Evolutionary conservation across 2,113 vertebrate species (phyloP), one percentile per base, ranked within the genome.

Genomic region (Perognathus longimembris): DNA sequence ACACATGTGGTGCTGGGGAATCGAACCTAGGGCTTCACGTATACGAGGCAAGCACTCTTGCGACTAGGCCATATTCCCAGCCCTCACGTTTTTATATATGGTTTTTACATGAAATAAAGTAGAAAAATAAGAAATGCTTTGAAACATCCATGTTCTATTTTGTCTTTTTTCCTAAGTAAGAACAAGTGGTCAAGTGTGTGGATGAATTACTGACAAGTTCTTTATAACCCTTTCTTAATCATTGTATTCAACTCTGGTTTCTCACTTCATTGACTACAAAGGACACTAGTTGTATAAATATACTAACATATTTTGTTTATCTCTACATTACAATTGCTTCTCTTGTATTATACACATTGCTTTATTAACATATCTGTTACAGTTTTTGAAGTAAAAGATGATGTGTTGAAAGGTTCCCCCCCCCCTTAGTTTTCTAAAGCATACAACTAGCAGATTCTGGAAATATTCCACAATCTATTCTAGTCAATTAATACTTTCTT

Each of bases 331-430:
- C 21, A 85, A 50, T 92, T 69, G 88, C 57, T 86, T 71, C n/a
- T 57, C 32, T 40, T 26, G 24, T 77, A 21, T 94, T 80, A 17
- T 82, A 50, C 26, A 69, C 89, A 61, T 26, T 79, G 66, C 28
- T 59, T 89, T 89, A 91, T 91, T 89, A 96, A 71, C 36, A 89
- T 50, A 89, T 66, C 80, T 94, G 75, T 75, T 83, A 83, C 89
- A 66, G 89, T 85, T 64, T 69, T 91, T 3, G 42, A 89, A 86
- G 80, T 89, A 45, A 78, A 32, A 14, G 64, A 92, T 88, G 88
- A 63, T 69, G 45, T 38, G 36, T 92, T 93, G 9, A 8, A 57
- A 28, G 77, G 38, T 79, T 71, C n/a, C n/a, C n/a, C n/a, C n/a
- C 86, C 59, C 59, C 34, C 4, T 66, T 34, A 22, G 24, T 69